These are phyloP conservation scores for Steinernema feltiae DNA, from an alignment of 1,140 invertebrate species.

Conservation along the genomic window DNA sequence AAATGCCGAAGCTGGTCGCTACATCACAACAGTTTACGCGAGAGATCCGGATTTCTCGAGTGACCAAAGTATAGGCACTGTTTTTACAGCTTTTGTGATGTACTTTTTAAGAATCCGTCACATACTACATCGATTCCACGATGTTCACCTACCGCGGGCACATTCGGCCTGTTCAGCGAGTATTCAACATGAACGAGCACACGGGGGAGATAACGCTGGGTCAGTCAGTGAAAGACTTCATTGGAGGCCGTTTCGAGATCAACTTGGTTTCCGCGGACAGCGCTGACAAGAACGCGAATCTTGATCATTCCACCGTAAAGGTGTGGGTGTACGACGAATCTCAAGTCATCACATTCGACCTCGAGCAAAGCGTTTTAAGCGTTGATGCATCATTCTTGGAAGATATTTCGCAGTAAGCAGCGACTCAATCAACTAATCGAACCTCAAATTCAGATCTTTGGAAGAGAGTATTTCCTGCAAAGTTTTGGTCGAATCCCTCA, in stretches of 20 bases:
- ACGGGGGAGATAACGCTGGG: not conserved
- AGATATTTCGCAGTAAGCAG: conserved; percentile 1
- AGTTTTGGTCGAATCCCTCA: not conserved
- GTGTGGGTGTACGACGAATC: not conserved
- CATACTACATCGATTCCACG: not conserved
- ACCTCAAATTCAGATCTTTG: not conserved
- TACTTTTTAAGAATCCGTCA: not conserved
- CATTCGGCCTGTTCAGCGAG: not conserved
- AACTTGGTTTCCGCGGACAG: not conserved
- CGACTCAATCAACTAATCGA: no score
- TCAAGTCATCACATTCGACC: not conserved
- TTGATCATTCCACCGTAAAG: not conserved
- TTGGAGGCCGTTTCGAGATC: not conserved
- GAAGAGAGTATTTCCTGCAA: not conserved
- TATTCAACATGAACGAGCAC: not conserved
- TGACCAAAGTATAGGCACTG: not conserved
- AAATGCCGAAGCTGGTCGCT: not conserved
- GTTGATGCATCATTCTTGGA: not conserved
- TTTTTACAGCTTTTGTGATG: no score
- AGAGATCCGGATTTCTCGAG: not conserved
- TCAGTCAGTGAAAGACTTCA: conserved; percentile 5
- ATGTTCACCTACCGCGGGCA: not conserved
- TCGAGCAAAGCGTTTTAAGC: not conserved
- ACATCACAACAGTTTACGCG: not conserved
- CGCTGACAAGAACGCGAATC: not conserved